Base-by-base conservation (phyloP, 2,797 vertebrate genomes). In the Phataginus tetradactyla region DNA sequence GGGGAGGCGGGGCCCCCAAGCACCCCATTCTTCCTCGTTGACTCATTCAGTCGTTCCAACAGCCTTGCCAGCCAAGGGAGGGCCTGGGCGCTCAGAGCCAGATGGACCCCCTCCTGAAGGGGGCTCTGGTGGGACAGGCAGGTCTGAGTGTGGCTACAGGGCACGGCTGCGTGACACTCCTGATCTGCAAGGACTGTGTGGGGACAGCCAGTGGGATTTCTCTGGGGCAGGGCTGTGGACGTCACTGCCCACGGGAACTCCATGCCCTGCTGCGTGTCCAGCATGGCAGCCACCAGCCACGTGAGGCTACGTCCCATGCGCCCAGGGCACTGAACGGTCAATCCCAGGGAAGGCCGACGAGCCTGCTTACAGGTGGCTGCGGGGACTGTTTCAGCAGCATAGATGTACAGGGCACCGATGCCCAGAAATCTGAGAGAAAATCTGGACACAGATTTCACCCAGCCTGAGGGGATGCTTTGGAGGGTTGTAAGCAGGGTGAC, bases 91-190 rank as follows among this genome's bases (percentile, higher is more conserved):
- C 57, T 42, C 59, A 4, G 1, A 42, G n/a, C 45, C 5, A 15
- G 53, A 7, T 18, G 14, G 25, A 25, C 7, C 32, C 20, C 66
- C 14, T 49, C 18, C 45, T 42, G 57, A 27, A 42, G 59, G 7
- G 0, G 18, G 83, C 49, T 32, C 23, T 37, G 25, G 3, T 7
- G n/a, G n/a, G 45, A 51, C 25, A 17, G 61, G 15, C 42, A 5
- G 55, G 17, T 8, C 29, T 4, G 14, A 10, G 17, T 53, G 1
- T 0, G 4, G 42, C 27, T 32, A 13, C 39, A 13, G 69, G 34
- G 18, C 1, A 0, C 1, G 7, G 20, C 39, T 14, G 1, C 10
- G 18, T 15, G 3, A 27, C 0, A 23, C 2, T 29, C 9, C 9
- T 11, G 4, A 17, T 39, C 17, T 25, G 72, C 59, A 2, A 7